These are phyloP conservation scores for Oreochromis spilurus DNA, from an alignment of 2,113 vertebrate species.

Conservation along the genomic window DNA sequence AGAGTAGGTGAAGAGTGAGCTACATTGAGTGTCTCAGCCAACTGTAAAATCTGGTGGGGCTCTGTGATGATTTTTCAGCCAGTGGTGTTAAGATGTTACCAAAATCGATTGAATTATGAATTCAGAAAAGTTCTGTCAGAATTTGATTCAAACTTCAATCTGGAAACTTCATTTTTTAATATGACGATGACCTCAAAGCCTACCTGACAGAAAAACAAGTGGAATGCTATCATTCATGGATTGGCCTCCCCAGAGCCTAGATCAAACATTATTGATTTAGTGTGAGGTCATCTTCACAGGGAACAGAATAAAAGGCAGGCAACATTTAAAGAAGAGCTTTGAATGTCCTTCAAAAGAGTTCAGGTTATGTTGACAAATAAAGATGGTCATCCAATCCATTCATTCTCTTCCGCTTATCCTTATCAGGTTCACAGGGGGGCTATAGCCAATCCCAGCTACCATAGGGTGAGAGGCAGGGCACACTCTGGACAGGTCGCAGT, in stretches of 20 bases:
- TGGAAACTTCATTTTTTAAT: background rate
- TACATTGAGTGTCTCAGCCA: background rate
- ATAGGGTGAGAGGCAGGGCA: background rate
- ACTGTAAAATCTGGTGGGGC: background rate
- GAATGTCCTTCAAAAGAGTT: background rate
- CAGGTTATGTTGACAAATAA: background rate
- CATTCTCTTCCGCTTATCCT: background rate
- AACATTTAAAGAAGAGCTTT: background rate
- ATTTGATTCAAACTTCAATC: background rate
- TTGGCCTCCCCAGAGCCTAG: background rate
- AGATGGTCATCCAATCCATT: background rate
- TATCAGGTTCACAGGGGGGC: background rate
- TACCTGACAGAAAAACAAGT: background rate
- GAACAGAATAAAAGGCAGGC: background rate
- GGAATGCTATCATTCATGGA: background rate
- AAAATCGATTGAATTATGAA: background rate
- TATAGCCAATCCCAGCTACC: background rate
- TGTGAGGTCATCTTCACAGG: background rate
- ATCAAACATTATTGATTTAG: background rate
- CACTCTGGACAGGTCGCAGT: background rate
- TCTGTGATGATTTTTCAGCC: background rate
- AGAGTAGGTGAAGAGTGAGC: background rate
- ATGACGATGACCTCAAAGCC: background rate
- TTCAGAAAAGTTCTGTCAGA: background rate
- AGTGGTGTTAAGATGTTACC: background rate